A percentile compares a stretch with the other conserved stretches of the same genome.
Evolutionary conservation across 2,797 vertebrate species (phyloP).

Genomic region (Neosilurus mollespiculum): DNA sequence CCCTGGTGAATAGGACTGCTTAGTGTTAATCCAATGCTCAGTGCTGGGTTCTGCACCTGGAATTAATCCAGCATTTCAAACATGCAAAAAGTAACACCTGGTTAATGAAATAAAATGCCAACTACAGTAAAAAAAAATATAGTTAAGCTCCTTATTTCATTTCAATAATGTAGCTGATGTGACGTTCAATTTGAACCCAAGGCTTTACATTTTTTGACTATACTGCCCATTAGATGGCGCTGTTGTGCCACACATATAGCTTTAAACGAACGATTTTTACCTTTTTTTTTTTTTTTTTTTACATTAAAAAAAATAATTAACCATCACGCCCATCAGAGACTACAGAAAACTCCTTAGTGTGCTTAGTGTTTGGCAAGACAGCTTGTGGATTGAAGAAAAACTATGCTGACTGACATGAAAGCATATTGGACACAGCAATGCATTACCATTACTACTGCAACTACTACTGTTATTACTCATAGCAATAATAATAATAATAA

Average conservation of each 20-base stretch:
- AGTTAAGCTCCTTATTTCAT: neutral
- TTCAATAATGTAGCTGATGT: neutral
- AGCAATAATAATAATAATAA: too few relatives aligned
- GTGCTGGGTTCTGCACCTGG: neutral
- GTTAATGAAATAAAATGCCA: constrained; percentile 32
- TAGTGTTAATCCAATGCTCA: neutral
- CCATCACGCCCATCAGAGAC: too few relatives aligned
- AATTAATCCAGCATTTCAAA: neutral
- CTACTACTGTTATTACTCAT: too few relatives aligned
- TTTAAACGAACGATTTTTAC: neutral
- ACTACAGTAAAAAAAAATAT: neutral
- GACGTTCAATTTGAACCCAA: neutral
- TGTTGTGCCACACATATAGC: neutral
- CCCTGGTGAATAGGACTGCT: constrained; percentile 77
- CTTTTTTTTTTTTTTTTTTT: neutral
- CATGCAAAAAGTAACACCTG: neutral
- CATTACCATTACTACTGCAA: too few relatives aligned
- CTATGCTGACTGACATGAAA: neutral
- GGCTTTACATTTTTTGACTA: neutral
- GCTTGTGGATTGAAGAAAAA: neutral
- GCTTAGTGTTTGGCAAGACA: neutral
- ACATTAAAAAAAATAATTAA: too few relatives aligned
- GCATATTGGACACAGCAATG: neutral
- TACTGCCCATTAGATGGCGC: constrained; percentile 28
- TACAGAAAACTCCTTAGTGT: too few relatives aligned